phyloP scores from a whole-genome alignment of 2,113 vertebrate genomes.

The Bubo bubo region DNA sequence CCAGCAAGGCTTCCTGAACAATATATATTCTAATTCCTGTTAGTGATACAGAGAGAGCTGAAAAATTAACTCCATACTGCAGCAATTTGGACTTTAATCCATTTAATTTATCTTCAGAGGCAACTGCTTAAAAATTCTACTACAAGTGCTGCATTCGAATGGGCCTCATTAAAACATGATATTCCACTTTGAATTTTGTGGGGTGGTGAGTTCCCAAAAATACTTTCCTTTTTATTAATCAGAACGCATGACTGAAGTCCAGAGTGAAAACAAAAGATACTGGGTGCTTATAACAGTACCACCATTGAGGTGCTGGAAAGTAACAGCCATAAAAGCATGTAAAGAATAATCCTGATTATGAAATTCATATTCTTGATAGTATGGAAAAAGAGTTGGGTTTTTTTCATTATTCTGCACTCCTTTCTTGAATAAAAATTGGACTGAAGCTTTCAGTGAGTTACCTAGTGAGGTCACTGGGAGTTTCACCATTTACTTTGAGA shows the following conservation, averaged over 20 bases:
- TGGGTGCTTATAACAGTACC: background rate
- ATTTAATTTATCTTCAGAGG: slow-evolving; percentile 33
- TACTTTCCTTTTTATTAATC: background rate
- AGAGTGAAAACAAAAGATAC: background rate
- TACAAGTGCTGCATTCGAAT: background rate
- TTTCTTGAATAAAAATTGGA: background rate
- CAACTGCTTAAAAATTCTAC: background rate
- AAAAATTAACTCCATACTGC: background rate
- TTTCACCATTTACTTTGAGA: background rate
- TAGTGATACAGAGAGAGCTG: background rate
- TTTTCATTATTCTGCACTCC: background rate
- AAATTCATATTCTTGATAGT: background rate
- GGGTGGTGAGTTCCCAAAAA: background rate
- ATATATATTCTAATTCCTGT: background rate
- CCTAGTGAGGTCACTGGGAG: background rate
- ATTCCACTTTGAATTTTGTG: background rate
- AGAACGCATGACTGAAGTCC: background rate
- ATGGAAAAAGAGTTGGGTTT: background rate
- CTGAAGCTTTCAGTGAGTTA: background rate
- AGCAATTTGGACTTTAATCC: slow-evolving; percentile 25
- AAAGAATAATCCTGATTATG: background rate
- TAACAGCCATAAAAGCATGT: background rate
- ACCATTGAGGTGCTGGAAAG: background rate
- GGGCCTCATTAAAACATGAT: background rate
- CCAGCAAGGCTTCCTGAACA: background rate